Base-by-base conservation (phyloP, 2,797 vertebrate species). In the Eleutherodactylus coqui region DNA sequence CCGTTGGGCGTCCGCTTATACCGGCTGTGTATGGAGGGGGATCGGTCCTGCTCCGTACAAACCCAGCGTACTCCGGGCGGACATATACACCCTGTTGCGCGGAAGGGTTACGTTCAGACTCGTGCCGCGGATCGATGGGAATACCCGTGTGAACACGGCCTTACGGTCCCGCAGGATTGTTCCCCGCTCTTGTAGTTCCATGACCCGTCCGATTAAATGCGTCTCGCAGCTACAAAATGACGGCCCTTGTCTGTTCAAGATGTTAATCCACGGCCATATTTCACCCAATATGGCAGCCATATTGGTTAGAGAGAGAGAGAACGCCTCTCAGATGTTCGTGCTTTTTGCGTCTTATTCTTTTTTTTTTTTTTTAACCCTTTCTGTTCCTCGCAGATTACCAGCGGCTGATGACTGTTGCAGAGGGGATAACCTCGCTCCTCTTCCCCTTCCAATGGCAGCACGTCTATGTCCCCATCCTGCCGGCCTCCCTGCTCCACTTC, bases 381-480 rank as follows among this genome's bases (percentile, higher is more conserved):
- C 4, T 72, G 0, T 41, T 43, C 69, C 69, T n/a, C n/a, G 2
- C 91, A 99, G 98, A 99, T 93, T 99, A 98, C 90, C 98, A 99
- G 88, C 96, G 96, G 36, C 92, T 99, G 92, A 99, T 99, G 98
- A 98, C 96, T 0, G 97, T 99, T 87, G 97, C 97, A 0, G 98
- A 99, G 90, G 95, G 97, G 51, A 93, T 99, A 93, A 97, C 95
- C 0, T 96, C 96, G 0, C 93, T 99, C 85, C 93, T 99, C 41
- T 99, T 99, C 94, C 98, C 98, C 0, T 99, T 99, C 92, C 97
- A 99, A 86, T 99, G 98, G 98, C 97, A 99, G 89, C 98, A 99
- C 4, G 97, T 99, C 4, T 99, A 99, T 0, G 96, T 99, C 38
- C 98, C 98, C 88, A 98, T 99, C 90, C 95, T 98, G 34, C 98